Evolutionary conservation across 2,113 vertebrate genomes (phyloP).

Genomic region (Alouatta palliata): DNA sequence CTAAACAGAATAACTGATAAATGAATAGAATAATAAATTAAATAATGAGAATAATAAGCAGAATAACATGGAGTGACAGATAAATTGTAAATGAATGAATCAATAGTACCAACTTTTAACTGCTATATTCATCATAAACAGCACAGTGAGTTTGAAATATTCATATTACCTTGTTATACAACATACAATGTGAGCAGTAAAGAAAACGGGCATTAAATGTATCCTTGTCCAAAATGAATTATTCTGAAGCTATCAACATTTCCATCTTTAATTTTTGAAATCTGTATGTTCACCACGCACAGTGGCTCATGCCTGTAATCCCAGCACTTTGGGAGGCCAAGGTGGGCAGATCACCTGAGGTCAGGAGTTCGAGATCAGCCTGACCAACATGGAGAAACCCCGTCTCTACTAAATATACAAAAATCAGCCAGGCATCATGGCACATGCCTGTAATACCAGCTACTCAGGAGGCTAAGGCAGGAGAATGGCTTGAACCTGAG

Average conservation of each 20-base stretch:
- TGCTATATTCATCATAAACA: neutral
- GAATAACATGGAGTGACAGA: neutral
- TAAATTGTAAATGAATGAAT: neutral
- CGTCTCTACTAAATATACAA: too few relatives aligned
- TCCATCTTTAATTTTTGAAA: slow-evolving; percentile 4
- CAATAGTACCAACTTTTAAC: neutral
- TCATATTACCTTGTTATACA: neutral
- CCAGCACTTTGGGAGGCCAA: too few relatives aligned
- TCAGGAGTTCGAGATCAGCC: too few relatives aligned
- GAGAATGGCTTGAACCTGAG: too few relatives aligned
- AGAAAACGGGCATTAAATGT: neutral
- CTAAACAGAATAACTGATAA: neutral
- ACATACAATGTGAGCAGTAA: neutral
- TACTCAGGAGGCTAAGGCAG: too few relatives aligned
- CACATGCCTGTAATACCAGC: too few relatives aligned
- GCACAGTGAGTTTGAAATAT: neutral
- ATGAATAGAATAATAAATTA: neutral
- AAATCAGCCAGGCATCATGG: too few relatives aligned
- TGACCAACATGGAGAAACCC: too few relatives aligned
- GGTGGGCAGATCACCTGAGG: too few relatives aligned
- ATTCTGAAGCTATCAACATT: neutral
- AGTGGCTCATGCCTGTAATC: too few relatives aligned
- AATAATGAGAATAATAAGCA: neutral
- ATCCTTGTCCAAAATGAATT: neutral
- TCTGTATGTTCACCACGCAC: neutral